Evolutionary conservation across 1,140 invertebrate genomes (phyloP).

Genomic region (Drosophila insularis): DNA sequence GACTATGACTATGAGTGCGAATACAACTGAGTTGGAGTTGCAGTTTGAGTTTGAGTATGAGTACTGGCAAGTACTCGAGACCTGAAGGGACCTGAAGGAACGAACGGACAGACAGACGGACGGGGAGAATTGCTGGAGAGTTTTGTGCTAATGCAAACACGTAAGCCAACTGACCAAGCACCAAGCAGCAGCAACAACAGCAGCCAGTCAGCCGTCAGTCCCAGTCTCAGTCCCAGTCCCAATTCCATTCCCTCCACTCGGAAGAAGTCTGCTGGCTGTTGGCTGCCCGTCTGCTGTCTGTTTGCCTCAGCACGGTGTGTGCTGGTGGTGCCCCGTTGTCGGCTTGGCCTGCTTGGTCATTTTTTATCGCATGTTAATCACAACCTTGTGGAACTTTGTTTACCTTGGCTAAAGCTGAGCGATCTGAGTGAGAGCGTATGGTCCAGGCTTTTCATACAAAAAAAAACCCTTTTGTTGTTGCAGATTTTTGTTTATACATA

Average conservation of each 20-base stretch:
- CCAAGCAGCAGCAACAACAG: slow-evolving; percentile 12
- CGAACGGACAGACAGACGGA: neutral
- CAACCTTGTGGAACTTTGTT: slow-evolving; percentile 79
- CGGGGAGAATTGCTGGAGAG: slow-evolving; percentile 16
- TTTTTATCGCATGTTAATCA: slow-evolving; percentile 81
- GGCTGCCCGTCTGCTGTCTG: slow-evolving; percentile 26
- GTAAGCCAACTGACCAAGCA: slow-evolving; percentile 66
- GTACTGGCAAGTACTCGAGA: slow-evolving; percentile 37
- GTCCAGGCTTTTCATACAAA: slow-evolving; percentile 29
- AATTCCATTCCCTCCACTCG: neutral
- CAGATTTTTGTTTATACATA: slow-evolving; percentile 35
- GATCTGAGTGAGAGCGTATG: slow-evolving; percentile 29
- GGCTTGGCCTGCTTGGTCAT: slow-evolving; percentile 56
- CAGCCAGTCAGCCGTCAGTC: slow-evolving; percentile 21
- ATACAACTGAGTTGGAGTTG: slow-evolving; percentile 25
- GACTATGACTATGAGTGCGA: slow-evolving; percentile 10
- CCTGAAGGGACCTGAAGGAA: neutral
- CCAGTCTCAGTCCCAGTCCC: slow-evolving; percentile 3
- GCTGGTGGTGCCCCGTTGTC: slow-evolving; percentile 30
- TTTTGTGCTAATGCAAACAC: slow-evolving; percentile 69
- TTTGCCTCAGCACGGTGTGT: slow-evolving; percentile 8
- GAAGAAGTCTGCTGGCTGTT: slow-evolving; percentile 21
- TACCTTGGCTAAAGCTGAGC: slow-evolving; percentile 52
- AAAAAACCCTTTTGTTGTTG: slow-evolving; percentile 66
- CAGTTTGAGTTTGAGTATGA: slow-evolving; percentile 9